Evolutionary conservation across 2,113 vertebrate species (phyloP).

Genomic region (Edolisoma coerulescens): DNA sequence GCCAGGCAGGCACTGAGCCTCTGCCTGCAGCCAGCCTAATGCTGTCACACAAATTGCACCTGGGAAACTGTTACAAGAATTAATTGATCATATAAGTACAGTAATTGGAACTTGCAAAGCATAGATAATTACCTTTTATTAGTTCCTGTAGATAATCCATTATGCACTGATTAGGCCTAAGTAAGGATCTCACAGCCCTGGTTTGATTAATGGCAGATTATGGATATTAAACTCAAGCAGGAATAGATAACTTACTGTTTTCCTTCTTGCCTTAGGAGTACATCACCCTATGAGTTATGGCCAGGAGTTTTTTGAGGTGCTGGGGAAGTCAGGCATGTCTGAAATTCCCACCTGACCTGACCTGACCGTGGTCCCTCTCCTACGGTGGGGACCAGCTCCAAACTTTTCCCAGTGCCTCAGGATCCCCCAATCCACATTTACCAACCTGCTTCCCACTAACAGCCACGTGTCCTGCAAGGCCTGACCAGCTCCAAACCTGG

Average conservation of each 20-base stretch:
- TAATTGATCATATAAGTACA: conserved; percentile 63
- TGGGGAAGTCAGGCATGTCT: background rate
- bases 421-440: background rate
- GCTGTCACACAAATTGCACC: conserved; percentile 29
- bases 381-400: background rate
- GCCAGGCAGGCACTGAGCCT: background rate
- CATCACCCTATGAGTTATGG: background rate
- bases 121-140: conserved; percentile 68
- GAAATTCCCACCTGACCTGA: background rate
- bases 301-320: background rate
- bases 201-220: conserved; percentile 58
- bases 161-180: conserved; percentile 55
- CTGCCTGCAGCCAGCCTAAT: background rate
- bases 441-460: background rate
- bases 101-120: conserved; percentile 63
- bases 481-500: background rate
- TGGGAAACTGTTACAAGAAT: conserved; percentile 44
- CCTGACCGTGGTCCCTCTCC: background rate
- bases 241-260: conserved; percentile 10
- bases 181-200: conserved; percentile 33
- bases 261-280: background rate
- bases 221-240: conserved; percentile 32
- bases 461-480: background rate
- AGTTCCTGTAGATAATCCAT: conserved; percentile 67
- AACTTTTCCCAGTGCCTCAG: accelerated